These are phyloP conservation scores for Mus minutoides DNA, from an alignment of 2,797 vertebrate species.

Conservation along the genomic window DNA sequence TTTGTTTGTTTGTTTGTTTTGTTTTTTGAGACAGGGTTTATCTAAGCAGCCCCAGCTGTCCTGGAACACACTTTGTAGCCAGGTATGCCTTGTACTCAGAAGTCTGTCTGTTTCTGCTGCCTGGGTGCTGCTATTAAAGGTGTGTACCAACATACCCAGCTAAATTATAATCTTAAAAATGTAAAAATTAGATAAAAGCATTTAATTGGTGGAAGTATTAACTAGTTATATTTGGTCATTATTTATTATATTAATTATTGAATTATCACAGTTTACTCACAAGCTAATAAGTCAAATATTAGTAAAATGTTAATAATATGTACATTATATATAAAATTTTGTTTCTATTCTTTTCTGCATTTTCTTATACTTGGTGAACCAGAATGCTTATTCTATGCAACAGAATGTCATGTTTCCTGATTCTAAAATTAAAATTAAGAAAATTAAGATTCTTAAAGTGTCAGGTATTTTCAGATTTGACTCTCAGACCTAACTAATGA, in stretches of 20 bases:
- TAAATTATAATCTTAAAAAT: background rate
- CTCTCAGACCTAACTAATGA: background rate
- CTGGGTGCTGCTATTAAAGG: background rate
- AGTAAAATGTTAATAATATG: background rate
- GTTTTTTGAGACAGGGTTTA: background rate
- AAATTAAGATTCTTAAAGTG: background rate
- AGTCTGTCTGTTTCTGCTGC: background rate
- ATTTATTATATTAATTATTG: background rate
- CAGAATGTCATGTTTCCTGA: background rate
- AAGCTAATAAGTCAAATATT: background rate
- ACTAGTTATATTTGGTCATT: background rate
- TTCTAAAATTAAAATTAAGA: background rate
- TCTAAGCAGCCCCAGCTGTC: background rate
- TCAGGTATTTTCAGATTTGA: background rate
- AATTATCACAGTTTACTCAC: background rate
- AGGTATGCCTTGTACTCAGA: background rate
- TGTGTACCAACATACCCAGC: background rate
- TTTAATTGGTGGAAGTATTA: background rate
- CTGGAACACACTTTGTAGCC: background rate
- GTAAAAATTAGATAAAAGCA: background rate
- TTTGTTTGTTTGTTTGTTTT: background rate
- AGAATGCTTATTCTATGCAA: background rate
- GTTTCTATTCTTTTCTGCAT: background rate
- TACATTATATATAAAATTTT: background rate
- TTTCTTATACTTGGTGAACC: background rate